Evolutionary conservation across 1,140 invertebrate species (phyloP), one percentile per base, ranked within the genome.

Genomic region (Cardiocondyla obscurior): DNA sequence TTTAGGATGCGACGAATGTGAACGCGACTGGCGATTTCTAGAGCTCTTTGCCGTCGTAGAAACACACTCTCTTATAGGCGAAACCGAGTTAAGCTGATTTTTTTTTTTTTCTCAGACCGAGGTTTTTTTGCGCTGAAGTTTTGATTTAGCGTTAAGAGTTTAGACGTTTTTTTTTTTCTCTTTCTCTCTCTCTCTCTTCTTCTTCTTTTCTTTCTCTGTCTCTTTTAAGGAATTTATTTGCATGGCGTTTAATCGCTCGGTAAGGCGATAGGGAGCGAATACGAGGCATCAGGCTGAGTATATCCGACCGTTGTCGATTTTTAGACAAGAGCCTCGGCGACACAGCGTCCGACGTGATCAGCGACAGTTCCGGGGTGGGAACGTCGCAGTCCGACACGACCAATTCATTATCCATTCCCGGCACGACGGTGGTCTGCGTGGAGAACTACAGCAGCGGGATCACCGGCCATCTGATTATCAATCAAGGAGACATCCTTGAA

Each of bases 401-500:
- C 33, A 97, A 96, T 90, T 97, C 97, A 74, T 95, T 97, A 76
- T 96, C 96, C 70, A 95, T 97, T 86, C 96, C 97, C 39, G 97
- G 97, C 79, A 96, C 96, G 79, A 97, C 96, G 49, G 98, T 98
- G 69, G 97, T 99, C 60, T 99, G 98, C 94, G 95, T 98, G 81
- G 97, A 98, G 93, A 96, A 96, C 55, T 98, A 97, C 94, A 95
- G 95, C 76, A 95, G 96, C 69, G 95, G 95, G 42, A 95, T 96
- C 65, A 95, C 96, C 16, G 96, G 96, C 3, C 97, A 98, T 92
- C 94, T 99, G 39, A 94, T 95, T 51, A 96, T 99, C 82, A 96
- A 95, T 88, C 96, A 97, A 90, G 98, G 98, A 55, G 98, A 99
- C 91, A 97, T 98, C 84, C 96, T 99, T 70, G 97, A 98, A 97